A percentile compares a stretch with the other conserved stretches of the same genome.
These are phyloP conservation scores for Lithobates sylvaticus DNA, from an alignment of 2,797 vertebrate species.

Conservation along the genomic window DNA sequence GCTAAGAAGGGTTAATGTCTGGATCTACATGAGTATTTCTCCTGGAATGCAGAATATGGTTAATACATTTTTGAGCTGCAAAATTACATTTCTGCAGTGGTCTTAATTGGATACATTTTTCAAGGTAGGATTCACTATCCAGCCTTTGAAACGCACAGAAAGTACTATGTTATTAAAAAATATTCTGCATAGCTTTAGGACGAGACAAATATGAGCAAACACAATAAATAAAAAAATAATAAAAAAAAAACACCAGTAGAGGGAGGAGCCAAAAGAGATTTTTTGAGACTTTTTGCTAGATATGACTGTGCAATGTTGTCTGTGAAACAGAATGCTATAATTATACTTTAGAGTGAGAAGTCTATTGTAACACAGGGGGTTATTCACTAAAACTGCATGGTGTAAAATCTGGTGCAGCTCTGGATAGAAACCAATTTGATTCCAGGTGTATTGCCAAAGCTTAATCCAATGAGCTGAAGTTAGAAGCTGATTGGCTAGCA, in stretches of 20 bases:
- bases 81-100: constrained; percentile 66
- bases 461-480: no score
- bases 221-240: background rate
- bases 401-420: no score
- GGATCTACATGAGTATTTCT: constrained; percentile 43
- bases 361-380: no score
- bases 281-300: background rate
- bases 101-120: constrained; percentile 58
- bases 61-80: constrained; percentile 49
- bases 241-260: background rate
- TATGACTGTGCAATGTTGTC: background rate
- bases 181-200: background rate
- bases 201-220: background rate
- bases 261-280: background rate
- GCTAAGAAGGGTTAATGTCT: constrained; percentile 30
- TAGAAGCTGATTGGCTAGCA: no score
- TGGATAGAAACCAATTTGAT: no score
- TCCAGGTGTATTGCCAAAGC: no score
- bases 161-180: constrained; percentile 63
- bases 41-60: constrained; percentile 46
- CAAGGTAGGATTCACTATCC: constrained; percentile 4
- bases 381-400: no score
- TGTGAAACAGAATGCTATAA: background rate
- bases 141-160: constrained; percentile 60
- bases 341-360: background rate